Evolutionary conservation across 2,113 vertebrate genomes (phyloP).

Genomic region (Ardeotis arabs): DNA sequence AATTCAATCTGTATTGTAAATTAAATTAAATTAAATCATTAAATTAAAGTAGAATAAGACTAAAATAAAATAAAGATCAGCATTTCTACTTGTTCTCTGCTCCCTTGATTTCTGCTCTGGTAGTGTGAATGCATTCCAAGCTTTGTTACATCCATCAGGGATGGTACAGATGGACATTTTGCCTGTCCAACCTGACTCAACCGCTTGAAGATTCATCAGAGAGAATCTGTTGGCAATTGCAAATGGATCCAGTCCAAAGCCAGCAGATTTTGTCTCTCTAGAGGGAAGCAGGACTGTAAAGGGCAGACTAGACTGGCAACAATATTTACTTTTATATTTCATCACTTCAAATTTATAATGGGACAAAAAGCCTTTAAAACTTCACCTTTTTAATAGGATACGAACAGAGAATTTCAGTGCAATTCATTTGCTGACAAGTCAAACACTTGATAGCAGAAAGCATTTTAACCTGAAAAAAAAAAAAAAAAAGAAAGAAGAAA

Average conservation of each 20-base stretch:
- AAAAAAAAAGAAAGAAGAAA: conserved; percentile 12
- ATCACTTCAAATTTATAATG: conserved; percentile 60
- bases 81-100: neutral
- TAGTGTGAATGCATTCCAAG: conserved; percentile 52
- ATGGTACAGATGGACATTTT: conserved; percentile 69
- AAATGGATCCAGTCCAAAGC: conserved; percentile 73
- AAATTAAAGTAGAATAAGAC: neutral
- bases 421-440: neutral
- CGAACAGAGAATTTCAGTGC: conserved; percentile 30
- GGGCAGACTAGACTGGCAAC: conserved; percentile 68
- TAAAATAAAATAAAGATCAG: neutral
- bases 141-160: conserved; percentile 61
- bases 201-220: conserved; percentile 68
- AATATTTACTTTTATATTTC: conserved; percentile 77
- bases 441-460: neutral
- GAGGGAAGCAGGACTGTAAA: conserved; percentile 68
- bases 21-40: neutral
- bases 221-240: conserved; percentile 72
- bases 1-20: neutral
- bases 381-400: conserved; percentile 66
- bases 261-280: conserved; percentile 69
- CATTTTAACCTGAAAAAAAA: conserved; percentile 9
- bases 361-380: conserved; percentile 53
- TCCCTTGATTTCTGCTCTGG: conserved; percentile 20
- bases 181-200: conserved; percentile 72